A percentile compares a stretch with the other conserved stretches of the same genome.
phyloP scores from a whole-genome alignment of 2,888 invertebrate genomes.

The Doris montereyensis region DNA sequence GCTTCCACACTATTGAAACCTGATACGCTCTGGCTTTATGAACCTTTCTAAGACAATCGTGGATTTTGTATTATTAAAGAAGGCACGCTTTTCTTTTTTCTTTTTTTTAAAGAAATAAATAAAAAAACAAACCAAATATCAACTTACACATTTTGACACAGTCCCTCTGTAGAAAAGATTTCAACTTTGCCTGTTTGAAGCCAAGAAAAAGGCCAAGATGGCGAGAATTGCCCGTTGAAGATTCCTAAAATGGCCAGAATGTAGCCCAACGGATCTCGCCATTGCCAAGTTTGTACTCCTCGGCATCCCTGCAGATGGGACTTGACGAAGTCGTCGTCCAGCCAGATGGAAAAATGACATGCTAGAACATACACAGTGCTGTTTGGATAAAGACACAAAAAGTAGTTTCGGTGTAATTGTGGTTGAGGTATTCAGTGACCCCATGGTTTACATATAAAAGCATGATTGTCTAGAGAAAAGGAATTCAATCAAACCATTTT shows the following conservation, averaged over 20 bases:
- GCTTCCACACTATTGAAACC: too few species aligned
- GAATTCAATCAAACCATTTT: too few species aligned
- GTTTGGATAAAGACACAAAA: constrained; percentile 48
- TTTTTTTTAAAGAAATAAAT: background rate
- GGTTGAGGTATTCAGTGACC: too few species aligned
- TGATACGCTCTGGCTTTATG: too few species aligned
- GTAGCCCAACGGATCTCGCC: constrained; percentile 87
- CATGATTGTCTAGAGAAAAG: too few species aligned
- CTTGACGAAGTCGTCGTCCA: constrained; percentile 89
- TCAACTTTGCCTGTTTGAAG: constrained; percentile 76
- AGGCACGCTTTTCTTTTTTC: too few species aligned
- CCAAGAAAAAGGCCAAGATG: constrained; percentile 92
- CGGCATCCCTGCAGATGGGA: constrained; percentile 83
- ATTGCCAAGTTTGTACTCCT: constrained; percentile 82
- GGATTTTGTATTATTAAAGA: too few species aligned
- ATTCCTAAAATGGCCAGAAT: constrained; percentile 92
- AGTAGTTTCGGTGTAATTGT: too few species aligned
- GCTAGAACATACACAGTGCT: constrained; percentile 92
- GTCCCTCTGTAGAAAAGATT: constrained; percentile 56
- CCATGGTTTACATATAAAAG: too few species aligned
- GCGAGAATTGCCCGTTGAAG: constrained; percentile 86
- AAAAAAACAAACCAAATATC: background rate
- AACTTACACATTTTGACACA: constrained; percentile 66
- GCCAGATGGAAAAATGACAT: constrained; percentile 90
- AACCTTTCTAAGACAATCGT: too few species aligned